phyloP scores from a whole-genome alignment of 2,888 invertebrate genomes.

The Priocnemis perturbator region DNA sequence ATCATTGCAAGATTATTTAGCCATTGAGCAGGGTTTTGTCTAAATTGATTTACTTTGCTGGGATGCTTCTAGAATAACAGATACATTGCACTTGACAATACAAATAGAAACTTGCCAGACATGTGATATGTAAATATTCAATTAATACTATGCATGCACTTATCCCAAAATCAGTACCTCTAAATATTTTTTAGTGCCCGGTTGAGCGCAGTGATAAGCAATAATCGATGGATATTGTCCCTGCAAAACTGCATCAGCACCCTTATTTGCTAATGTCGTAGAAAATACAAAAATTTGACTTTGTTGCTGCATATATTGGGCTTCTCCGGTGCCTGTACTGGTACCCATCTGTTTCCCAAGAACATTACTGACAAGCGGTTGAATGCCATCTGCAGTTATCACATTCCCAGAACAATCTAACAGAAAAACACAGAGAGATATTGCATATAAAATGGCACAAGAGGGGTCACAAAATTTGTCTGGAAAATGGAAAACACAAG shows the following conservation, averaged over 20 bases:
- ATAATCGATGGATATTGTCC: constrained; percentile 95
- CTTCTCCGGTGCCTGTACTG: constrained; percentile 87
- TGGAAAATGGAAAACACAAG: background rate
- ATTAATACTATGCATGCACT: background rate
- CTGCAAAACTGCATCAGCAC: constrained; percentile 93
- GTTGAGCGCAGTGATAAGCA: constrained; percentile 96
- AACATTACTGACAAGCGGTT: constrained; percentile 86
- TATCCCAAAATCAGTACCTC: constrained; percentile 79
- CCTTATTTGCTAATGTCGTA: constrained; percentile 94
- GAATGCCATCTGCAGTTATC: constrained; percentile 80
- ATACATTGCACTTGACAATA: constrained; percentile 15
- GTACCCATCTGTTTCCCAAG: constrained; percentile 84
- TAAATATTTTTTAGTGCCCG: constrained; percentile 94
- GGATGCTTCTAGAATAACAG: constrained; percentile 87
- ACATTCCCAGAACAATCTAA: constrained; percentile 65
- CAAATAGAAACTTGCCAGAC: background rate
- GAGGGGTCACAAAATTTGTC: background rate
- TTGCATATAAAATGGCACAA: constrained; percentile 11
- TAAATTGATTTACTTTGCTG: constrained; percentile 90
- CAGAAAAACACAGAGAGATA: constrained; percentile 18
- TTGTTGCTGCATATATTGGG: constrained; percentile 95
- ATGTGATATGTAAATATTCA: background rate
- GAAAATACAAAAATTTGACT: constrained; percentile 99
- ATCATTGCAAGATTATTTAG: constrained; percentile 86
- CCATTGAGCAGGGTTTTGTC: constrained; percentile 90